Conservation (phyloP, 2,888 invertebrate species). For the Rhagonycha lutea region DNA sequence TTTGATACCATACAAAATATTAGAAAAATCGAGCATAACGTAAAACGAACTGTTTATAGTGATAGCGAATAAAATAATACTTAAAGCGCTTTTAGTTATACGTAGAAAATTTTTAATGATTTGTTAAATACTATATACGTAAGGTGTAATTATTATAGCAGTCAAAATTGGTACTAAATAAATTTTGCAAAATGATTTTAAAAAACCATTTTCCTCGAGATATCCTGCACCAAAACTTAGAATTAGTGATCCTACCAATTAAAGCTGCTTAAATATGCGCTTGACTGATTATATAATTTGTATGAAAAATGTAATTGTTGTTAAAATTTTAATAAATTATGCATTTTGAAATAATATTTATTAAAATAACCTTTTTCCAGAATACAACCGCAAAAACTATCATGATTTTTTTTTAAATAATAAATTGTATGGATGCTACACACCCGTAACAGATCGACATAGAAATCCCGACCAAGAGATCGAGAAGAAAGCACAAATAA, state of each 20-base stretch:
- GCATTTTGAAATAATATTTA: background rate
- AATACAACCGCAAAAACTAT: no score
- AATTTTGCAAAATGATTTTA: background rate
- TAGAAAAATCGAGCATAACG: constrained; percentile 43
- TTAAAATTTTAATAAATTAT: background rate
- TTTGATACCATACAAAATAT: constrained; percentile 41
- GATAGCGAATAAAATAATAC: constrained; percentile 38
- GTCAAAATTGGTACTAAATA: background rate
- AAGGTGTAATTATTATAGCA: background rate
- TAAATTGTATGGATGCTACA: no score
- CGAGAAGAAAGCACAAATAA: no score
- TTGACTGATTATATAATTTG: background rate
- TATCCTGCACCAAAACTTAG: background rate
- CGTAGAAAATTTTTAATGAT: background rate
- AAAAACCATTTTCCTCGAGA: background rate
- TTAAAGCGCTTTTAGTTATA: background rate
- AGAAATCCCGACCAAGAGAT: no score
- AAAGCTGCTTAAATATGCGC: background rate
- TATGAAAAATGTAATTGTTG: background rate
- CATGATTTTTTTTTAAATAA: no score
- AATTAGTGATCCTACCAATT: background rate
- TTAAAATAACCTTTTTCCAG: background rate
- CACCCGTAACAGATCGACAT: no score
- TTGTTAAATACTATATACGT: background rate
- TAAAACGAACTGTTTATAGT: constrained; percentile 46